A percentile compares a stretch with the other conserved stretches of the same genome.
phyloP scores from a whole-genome alignment of 2,888 invertebrate genomes.

The Eupithecia pulchellata region DNA sequence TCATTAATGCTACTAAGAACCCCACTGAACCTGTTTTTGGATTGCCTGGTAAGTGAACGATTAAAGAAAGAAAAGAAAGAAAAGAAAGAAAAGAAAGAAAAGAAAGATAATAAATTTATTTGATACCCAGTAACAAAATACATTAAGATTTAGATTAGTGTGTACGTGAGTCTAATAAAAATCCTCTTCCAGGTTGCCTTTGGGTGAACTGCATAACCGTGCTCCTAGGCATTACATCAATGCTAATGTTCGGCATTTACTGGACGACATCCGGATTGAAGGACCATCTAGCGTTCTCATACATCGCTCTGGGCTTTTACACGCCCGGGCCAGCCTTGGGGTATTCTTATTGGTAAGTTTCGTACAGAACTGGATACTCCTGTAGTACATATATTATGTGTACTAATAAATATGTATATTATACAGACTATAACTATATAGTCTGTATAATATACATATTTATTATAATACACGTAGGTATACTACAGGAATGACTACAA shows the following conservation, averaged over 20 bases:
- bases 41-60: slow-evolving; percentile 68
- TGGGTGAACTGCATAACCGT: slow-evolving; percentile 65
- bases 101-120: too few relatives aligned
- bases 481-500: too few relatives aligned
- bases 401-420: too few relatives aligned
- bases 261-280: slow-evolving; percentile 67
- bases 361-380: not conserved
- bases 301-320: slow-evolving; percentile 63
- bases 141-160: too few relatives aligned
- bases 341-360: slow-evolving; percentile 76
- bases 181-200: slow-evolving; percentile 64
- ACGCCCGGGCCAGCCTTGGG: slow-evolving; percentile 60
- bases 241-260: slow-evolving; percentile 75
- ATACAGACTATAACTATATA: too few relatives aligned
- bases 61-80: too few relatives aligned
- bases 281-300: slow-evolving; percentile 69
- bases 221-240: slow-evolving; percentile 53
- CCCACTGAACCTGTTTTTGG: slow-evolving; percentile 78
- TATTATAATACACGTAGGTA: too few relatives aligned
- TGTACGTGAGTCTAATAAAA: not conserved
- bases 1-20: slow-evolving; percentile 75
- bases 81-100: too few relatives aligned
- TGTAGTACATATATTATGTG: too few relatives aligned
- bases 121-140: too few relatives aligned
- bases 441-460: too few relatives aligned